A percentile compares a stretch with the other conserved stretches of the same genome.
phyloP scores from a whole-genome alignment of 2,888 invertebrate genomes.

The Sericinus montela region DNA sequence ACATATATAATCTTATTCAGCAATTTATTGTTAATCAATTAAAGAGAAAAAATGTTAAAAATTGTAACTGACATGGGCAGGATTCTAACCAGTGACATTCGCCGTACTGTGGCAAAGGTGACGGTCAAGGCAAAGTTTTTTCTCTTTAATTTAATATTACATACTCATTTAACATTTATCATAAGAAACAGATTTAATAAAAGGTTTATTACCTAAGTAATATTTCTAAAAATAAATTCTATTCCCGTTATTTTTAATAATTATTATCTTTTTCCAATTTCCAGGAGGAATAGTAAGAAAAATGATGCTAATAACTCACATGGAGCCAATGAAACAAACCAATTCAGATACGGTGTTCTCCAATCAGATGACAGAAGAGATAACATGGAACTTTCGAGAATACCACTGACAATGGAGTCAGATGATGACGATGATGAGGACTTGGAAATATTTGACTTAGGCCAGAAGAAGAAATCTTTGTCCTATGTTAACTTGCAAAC shows the following conservation, averaged over 20 bases:
- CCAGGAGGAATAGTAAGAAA: conserved; percentile 57
- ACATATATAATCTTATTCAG: too few species aligned
- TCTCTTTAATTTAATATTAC: too few species aligned
- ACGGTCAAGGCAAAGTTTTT: too few species aligned
- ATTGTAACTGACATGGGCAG: too few species aligned
- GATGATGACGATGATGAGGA: conserved; percentile 75
- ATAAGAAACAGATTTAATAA: too few species aligned
- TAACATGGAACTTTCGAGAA: conserved; percentile 61
- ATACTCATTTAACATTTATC: too few species aligned
- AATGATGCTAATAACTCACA: conserved; percentile 49
- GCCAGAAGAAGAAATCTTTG: conserved; percentile 64
- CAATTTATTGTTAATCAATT: too few species aligned
- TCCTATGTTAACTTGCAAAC: conserved; percentile 66
- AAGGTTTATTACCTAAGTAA: too few species aligned
- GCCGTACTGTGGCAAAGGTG: too few species aligned
- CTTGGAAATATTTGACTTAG: conserved; percentile 70
- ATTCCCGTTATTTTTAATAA: not conserved
- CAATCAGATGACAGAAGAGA: conserved; percentile 66
- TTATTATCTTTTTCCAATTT: conserved; percentile 30
- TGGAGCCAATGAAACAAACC: conserved; percentile 57
- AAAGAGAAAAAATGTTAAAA: too few species aligned
- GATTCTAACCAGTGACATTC: too few species aligned
- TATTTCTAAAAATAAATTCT: too few species aligned
- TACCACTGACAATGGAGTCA: conserved; percentile 71
- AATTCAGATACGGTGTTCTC: conserved; percentile 73